Evolutionary conservation across 2,888 invertebrate species (phyloP).

Genomic region (Noctua fimbriata): DNA sequence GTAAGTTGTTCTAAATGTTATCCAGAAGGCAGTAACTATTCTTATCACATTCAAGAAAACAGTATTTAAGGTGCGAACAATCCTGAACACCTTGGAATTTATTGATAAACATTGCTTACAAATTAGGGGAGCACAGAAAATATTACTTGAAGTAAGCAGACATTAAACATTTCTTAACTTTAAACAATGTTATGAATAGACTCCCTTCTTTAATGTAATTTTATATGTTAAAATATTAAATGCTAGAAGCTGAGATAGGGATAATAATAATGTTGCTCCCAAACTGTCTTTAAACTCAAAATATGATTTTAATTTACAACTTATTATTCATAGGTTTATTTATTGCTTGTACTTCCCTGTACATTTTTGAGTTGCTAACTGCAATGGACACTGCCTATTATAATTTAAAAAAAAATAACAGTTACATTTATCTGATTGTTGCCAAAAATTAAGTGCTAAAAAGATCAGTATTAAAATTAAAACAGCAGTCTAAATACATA

Average conservation of each 20-base stretch:
- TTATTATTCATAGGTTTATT: background rate
- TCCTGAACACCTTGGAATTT: background rate
- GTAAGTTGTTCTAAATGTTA: conserved; percentile 42
- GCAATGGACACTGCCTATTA: conserved; percentile 4
- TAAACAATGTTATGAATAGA: background rate
- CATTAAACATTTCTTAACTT: background rate
- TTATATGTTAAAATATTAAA: background rate
- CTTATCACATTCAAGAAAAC: background rate
- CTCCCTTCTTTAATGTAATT: background rate
- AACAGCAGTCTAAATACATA: background rate
- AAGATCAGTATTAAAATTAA: background rate
- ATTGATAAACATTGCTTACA: background rate
- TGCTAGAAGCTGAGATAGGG: background rate
- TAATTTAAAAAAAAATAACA: background rate
- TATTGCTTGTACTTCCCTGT: background rate
- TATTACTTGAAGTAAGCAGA: background rate
- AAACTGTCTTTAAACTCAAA: background rate
- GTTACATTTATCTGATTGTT: background rate
- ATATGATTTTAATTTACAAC: background rate
- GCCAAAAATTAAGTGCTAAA: background rate
- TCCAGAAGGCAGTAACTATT: background rate
- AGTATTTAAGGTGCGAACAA: background rate
- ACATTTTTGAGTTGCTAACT: background rate
- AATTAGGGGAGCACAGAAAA: background rate
- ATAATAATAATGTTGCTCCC: background rate